Percentiles rank a stretch among this genome's conserved stretches.
Conservation (phyloP, 2,113 vertebrate species). For the Cairina moschata region DNA sequence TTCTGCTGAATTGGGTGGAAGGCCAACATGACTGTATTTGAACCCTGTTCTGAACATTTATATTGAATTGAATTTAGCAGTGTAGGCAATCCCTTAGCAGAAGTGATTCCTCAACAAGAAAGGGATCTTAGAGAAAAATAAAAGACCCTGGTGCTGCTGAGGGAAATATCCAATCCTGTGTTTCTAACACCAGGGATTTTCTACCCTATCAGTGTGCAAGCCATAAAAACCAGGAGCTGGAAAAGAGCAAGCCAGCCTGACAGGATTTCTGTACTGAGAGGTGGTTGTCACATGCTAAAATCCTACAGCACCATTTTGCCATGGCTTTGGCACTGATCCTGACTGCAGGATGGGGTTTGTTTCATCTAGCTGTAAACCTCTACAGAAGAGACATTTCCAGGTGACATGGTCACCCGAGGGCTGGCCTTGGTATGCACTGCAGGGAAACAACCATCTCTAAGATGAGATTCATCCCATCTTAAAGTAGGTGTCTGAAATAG, state of each 20-base stretch:
- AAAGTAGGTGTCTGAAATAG: background rate
- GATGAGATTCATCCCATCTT: background rate
- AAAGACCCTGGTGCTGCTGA: fast-evolving
- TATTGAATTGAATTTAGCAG: background rate
- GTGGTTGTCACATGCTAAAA: background rate
- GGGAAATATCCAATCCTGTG: background rate
- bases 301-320: background rate
- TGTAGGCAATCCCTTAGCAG: background rate
- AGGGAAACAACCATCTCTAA: background rate
- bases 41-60: background rate
- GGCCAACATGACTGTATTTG: background rate
- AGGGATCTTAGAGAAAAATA: background rate
- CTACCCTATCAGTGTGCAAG: no score
- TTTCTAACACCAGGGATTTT: background rate
- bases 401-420: background rate
- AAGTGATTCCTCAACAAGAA: background rate
- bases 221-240: fast-evolving
- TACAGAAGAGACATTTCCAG: background rate
- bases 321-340: background rate
- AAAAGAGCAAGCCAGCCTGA: background rate
- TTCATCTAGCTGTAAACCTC: background rate
- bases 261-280: background rate
- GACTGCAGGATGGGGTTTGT: background rate
- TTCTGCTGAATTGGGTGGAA: background rate
- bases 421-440: background rate